Percentiles rank a stretch among this genome's conserved stretches.
These are phyloP conservation scores for Aethes cnicana DNA, from an alignment of 2,888 invertebrate species.

Conservation along the genomic window DNA sequence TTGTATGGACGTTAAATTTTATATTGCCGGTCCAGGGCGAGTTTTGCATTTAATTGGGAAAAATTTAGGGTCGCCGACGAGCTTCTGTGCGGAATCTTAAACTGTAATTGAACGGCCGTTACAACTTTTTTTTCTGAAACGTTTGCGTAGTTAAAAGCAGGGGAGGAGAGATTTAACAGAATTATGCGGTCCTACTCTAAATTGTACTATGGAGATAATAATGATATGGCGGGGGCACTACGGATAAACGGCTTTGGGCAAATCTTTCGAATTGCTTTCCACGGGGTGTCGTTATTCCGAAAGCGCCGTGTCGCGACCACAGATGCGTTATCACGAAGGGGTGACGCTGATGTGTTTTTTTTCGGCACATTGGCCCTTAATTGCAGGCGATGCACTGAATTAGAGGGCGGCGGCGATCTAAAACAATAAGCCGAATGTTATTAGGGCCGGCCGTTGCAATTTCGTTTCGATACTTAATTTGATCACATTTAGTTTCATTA, in stretches of 20 bases:
- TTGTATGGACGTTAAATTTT: constrained; percentile 81
- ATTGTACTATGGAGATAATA: constrained; percentile 22
- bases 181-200: constrained; percentile 24
- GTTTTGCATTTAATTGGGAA: constrained; percentile 81
- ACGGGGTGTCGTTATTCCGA: constrained; percentile 49
- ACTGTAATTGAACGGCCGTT: constrained; percentile 77
- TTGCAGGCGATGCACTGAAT: constrained; percentile 71
- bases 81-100: constrained; percentile 79
- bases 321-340: constrained; percentile 67
- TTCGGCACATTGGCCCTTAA: constrained; percentile 60
- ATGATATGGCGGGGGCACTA: constrained; percentile 14
- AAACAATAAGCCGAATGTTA: constrained; percentile 77
- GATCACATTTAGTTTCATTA: constrained; percentile 63
- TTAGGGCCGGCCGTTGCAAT: constrained; percentile 61
- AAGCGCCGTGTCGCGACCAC: constrained; percentile 50
- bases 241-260: constrained; percentile 24
- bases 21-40: constrained; percentile 72
- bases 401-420: constrained; percentile 77
- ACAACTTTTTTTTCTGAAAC: constrained; percentile 73
- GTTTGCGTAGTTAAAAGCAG: constrained; percentile 61
- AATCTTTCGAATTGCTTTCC: constrained; percentile 25
- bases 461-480: constrained; percentile 63
- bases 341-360: constrained; percentile 66
- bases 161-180: constrained; percentile 45
- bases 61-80: constrained; percentile 77